phyloP scores from a whole-genome alignment of 2,113 vertebrate genomes.

The Indri indri region DNA sequence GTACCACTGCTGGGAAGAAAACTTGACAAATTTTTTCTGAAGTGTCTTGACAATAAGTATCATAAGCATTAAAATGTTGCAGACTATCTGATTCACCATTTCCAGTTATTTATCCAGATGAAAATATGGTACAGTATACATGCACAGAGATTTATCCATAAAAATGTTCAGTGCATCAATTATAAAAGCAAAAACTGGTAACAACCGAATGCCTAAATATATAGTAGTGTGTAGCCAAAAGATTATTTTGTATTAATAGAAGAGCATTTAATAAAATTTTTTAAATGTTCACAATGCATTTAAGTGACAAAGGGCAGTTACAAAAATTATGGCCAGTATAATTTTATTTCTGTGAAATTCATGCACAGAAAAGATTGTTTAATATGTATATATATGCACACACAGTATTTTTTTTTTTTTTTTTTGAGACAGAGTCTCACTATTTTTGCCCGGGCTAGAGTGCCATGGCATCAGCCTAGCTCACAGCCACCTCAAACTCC shows the following conservation, averaged over 20 bases:
- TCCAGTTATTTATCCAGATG: slow-evolving; percentile 15
- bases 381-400: not conserved
- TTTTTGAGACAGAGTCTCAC: too few relatives aligned
- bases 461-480: too few relatives aligned
- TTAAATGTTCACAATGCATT: not conserved
- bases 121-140: not conserved
- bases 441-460: too few relatives aligned
- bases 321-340: not conserved
- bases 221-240: not conserved
- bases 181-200: slow-evolving; percentile 13
- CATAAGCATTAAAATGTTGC: not conserved
- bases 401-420: too few relatives aligned
- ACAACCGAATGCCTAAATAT: not conserved
- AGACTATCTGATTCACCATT: not conserved
- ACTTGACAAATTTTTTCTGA: slow-evolving; percentile 18
- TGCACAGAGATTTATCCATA: not conserved
- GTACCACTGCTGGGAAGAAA: slow-evolving; percentile 27
- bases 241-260: not conserved
- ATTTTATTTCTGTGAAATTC: slow-evolving; percentile 24
- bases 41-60: not conserved
- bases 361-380: not conserved
- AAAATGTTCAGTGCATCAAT: not conserved
- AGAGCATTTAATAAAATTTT: not conserved
- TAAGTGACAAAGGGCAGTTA: not conserved
- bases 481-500: too few relatives aligned